A percentile compares a stretch with the other conserved stretches of the same genome.
Conservation (phyloP, 2,888 invertebrate genomes). For the Drosophila mimetica region DNA sequence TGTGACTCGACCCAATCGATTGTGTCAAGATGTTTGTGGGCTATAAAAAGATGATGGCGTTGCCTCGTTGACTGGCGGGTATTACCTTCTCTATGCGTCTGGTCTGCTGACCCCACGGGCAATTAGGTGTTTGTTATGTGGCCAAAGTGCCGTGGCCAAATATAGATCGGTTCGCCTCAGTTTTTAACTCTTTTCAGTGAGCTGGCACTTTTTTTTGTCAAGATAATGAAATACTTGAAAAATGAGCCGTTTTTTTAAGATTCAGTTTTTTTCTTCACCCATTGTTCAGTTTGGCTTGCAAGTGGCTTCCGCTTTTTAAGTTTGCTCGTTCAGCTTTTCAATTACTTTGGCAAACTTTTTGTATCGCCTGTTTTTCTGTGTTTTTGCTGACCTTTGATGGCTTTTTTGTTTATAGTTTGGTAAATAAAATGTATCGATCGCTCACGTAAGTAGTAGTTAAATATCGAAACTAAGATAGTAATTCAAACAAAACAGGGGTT, state of each 20-base stretch:
- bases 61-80: conserved; percentile 43
- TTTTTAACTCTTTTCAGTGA: conserved; percentile 29
- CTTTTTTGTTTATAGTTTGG: conserved; percentile 21
- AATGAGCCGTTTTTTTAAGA: conserved; percentile 17
- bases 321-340: conserved; percentile 37
- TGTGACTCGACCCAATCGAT: conserved; percentile 35
- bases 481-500: conserved; percentile 1
- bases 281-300: conserved; percentile 28
- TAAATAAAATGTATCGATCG: conserved; percentile 29
- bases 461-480: conserved; percentile 21
- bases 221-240: conserved; percentile 34
- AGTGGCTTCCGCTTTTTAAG: conserved; percentile 46
- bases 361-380: conserved; percentile 6
- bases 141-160: conserved; percentile 30
- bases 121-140: conserved; percentile 44
- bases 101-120: conserved; percentile 34
- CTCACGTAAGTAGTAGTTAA: conserved; percentile 33
- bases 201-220: conserved; percentile 40
- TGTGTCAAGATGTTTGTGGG: conserved; percentile 44
- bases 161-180: conserved; percentile 31
- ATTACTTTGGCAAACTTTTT: conserved; percentile 39
- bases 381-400: conserved; percentile 37
- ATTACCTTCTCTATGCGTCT: conserved; percentile 11
- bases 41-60: conserved; percentile 48
- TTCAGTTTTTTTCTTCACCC: conserved; percentile 12